Conservation (phyloP, 53 echinoderm and acorn worm genomes). For the Astropecten irregularis region DNA sequence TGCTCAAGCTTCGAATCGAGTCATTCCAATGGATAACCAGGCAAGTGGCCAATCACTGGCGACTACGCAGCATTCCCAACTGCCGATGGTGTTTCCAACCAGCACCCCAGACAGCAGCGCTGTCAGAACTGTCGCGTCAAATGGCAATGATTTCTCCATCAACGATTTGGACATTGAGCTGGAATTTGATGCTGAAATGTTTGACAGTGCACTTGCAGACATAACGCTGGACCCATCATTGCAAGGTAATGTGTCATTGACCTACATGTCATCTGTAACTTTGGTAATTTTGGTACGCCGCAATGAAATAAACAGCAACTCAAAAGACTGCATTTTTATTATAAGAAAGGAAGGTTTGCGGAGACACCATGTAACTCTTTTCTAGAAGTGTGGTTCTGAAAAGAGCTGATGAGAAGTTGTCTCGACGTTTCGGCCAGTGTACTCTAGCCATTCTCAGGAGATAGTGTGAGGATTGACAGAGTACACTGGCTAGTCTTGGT, state of each 20-base stretch:
- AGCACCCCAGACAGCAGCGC: neutral
- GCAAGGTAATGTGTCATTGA: neutral
- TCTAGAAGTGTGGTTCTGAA: no score
- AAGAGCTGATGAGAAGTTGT: no score
- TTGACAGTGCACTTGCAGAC: conserved; percentile 79
- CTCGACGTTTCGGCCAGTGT: no score
- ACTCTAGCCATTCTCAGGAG: no score
- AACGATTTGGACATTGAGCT: conserved; percentile 70
- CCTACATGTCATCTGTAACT: no score
- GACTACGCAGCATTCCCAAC: neutral
- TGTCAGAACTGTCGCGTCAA: neutral
- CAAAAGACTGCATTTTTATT: no score
- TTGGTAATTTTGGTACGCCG: no score
- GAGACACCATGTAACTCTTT: no score
- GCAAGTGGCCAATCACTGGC: neutral
- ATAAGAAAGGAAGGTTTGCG: no score
- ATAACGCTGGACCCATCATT: conserved; percentile 38
- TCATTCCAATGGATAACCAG: conserved; percentile 11
- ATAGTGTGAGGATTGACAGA: no score
- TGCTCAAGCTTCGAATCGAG: neutral
- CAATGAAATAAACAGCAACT: no score
- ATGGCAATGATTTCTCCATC: conserved; percentile 35
- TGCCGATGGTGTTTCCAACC: neutral
- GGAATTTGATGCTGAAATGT: conserved; percentile 89
- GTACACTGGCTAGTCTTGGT: no score